Conservation (phyloP, 2,797 vertebrate genomes). For the Acipenser oxyrinchus region DNA sequence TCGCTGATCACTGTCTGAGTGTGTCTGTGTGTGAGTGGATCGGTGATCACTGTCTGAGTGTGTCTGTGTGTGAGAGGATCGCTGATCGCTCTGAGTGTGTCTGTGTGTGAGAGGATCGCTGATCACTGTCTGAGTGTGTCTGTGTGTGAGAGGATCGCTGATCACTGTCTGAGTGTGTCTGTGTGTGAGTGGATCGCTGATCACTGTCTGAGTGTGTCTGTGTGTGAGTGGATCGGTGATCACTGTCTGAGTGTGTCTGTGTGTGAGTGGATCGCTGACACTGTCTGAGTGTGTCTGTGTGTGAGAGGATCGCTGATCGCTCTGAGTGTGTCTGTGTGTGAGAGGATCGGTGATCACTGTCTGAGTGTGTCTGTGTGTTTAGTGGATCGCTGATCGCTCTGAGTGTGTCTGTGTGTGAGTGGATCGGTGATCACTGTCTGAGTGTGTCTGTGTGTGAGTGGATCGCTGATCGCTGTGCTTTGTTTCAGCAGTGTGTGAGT, state of each 20-base stretch:
- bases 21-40: too few species aligned
- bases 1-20: too few species aligned
- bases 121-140: constrained; percentile 1
- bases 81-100: too few species aligned
- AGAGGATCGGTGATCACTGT: not conserved
- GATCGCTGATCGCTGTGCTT: not conserved
- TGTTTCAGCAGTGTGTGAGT: not conserved
- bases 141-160: too few species aligned
- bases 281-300: not conserved
- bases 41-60: not conserved
- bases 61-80: too few species aligned
- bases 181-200: too few species aligned
- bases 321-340: constrained; percentile 26
- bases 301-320: not conserved
- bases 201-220: constrained; percentile 25
- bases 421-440: constrained; percentile 1
- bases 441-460: constrained; percentile 2
- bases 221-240: not conserved
- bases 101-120: too few species aligned
- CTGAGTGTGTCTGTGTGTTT: too few species aligned
- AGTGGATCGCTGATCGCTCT: not conserved
- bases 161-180: too few species aligned
- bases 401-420: constrained; percentile 8
- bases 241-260: too few species aligned
- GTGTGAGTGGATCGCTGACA: not conserved